phyloP scores from a whole-genome alignment of 2,797 vertebrate genomes.

The Syngnathus rostellatus region DNA sequence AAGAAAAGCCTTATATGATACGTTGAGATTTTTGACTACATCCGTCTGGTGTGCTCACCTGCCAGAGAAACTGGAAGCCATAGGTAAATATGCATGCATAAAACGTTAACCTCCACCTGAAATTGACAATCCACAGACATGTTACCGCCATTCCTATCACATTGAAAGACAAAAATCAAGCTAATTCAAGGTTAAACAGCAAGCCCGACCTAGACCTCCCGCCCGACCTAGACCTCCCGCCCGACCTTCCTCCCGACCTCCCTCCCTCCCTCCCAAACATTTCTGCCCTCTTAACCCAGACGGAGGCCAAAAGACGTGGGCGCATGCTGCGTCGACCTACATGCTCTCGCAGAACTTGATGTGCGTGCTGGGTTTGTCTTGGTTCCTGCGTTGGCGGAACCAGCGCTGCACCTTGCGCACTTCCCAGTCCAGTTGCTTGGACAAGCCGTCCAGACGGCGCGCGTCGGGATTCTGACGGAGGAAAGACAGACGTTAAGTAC shows the following conservation, averaged over 20 bases:
- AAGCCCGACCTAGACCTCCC: background rate
- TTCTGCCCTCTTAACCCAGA: background rate
- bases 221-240: background rate
- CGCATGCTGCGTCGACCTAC: constrained; percentile 64
- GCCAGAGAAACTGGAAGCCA: constrained; percentile 86
- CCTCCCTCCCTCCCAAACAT: background rate
- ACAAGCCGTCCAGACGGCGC: constrained; percentile 82
- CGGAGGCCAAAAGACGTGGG: background rate
- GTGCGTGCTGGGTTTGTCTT: constrained; percentile 89
- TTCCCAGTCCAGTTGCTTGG: constrained; percentile 97
- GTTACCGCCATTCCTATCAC: background rate
- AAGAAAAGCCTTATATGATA: too few relatives aligned
- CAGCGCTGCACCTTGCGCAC: constrained; percentile 89
- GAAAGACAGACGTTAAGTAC: background rate
- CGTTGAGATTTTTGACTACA: background rate
- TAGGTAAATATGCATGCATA: constrained; percentile 89
- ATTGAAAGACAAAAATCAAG: background rate
- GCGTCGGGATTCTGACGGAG: constrained; percentile 80
- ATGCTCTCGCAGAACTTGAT: constrained; percentile 98
- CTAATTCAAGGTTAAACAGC: background rate
- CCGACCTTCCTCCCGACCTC: too few relatives aligned
- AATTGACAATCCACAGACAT: constrained; percentile 13
- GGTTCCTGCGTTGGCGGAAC: constrained; percentile 93
- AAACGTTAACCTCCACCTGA: constrained; percentile 96
- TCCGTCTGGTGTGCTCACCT: constrained; percentile 72